These are phyloP conservation scores for Motacilla alba DNA, from an alignment of 2,113 vertebrate species.

Conservation along the genomic window DNA sequence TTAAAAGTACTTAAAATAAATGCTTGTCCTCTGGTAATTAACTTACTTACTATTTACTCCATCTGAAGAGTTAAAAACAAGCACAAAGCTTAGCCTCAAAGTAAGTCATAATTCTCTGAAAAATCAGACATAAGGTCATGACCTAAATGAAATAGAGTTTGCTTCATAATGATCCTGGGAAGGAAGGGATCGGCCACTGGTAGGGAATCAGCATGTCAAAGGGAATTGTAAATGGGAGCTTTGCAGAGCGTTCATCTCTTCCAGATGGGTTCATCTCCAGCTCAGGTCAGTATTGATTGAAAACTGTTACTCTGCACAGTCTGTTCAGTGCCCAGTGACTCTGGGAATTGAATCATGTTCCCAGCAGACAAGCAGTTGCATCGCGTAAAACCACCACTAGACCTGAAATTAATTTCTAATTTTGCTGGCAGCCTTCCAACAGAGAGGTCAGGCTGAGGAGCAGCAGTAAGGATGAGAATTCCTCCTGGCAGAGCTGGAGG, in stretches of 20 bases:
- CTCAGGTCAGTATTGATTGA: not conserved
- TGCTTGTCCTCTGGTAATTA: not conserved
- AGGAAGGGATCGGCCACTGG: not conserved
- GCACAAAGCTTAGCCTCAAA: not conserved
- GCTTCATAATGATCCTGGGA: not conserved
- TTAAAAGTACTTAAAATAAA: not conserved
- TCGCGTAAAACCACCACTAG: not conserved
- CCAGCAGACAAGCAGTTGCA: not conserved
- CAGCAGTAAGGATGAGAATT: not conserved
- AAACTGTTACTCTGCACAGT: not conserved
- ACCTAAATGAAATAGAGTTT: constrained; percentile 10
- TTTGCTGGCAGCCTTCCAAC: not conserved
- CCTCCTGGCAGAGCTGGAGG: not conserved
- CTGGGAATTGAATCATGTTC: not conserved
- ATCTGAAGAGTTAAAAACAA: not conserved
- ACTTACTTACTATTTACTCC: not conserved
- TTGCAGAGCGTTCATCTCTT: not conserved
- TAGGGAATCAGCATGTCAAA: not conserved
- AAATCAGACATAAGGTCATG: not conserved
- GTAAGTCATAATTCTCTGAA: constrained; percentile 9
- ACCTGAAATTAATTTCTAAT: constrained; percentile 20
- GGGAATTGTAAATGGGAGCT: not conserved
- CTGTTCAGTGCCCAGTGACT: not conserved
- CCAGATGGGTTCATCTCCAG: not conserved
- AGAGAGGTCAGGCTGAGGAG: not conserved